These are phyloP conservation scores for Eremobia ochroleuca DNA, from an alignment of 2,888 invertebrate genomes.

Conservation along the genomic window DNA sequence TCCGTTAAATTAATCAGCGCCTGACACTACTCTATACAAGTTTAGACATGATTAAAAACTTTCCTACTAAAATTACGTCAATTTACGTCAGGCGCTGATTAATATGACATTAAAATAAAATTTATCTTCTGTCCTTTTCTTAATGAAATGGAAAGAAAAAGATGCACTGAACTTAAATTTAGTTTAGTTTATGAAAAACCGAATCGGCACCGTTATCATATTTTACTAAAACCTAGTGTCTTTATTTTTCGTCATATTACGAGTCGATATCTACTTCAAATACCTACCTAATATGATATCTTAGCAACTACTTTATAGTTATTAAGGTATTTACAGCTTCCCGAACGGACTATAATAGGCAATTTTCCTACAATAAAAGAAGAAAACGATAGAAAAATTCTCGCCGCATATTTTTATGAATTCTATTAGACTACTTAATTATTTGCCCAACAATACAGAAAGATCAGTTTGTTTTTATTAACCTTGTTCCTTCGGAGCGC, in stretches of 20 bases:
- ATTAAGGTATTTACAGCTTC: too few relatives aligned
- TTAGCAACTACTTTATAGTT: not conserved
- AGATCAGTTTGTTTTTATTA: conserved; percentile 44
- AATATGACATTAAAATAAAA: too few relatives aligned
- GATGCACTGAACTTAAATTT: too few relatives aligned
- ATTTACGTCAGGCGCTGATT: too few relatives aligned
- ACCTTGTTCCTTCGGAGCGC: conserved; percentile 13
- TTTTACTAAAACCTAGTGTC: not conserved
- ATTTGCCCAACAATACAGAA: conserved; percentile 42
- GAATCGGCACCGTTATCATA: too few relatives aligned
- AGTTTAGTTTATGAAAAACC: too few relatives aligned
- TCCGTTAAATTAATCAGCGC: too few relatives aligned
- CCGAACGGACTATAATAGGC: not conserved
- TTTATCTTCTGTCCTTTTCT: too few relatives aligned
- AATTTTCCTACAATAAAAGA: not conserved
- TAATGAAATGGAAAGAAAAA: too few relatives aligned
- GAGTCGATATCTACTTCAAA: not conserved
- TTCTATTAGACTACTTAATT: conserved; percentile 29
- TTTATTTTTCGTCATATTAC: not conserved
- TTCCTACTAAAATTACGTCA: too few relatives aligned
- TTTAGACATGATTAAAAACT: too few relatives aligned
- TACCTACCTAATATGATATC: not conserved
- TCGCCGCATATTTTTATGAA: conserved; percentile 19
- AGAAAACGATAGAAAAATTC: conserved; percentile 14
- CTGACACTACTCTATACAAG: too few relatives aligned